Base-by-base conservation (phyloP, 2,888 invertebrate genomes). In the Noctuana brunneofusca region DNA sequence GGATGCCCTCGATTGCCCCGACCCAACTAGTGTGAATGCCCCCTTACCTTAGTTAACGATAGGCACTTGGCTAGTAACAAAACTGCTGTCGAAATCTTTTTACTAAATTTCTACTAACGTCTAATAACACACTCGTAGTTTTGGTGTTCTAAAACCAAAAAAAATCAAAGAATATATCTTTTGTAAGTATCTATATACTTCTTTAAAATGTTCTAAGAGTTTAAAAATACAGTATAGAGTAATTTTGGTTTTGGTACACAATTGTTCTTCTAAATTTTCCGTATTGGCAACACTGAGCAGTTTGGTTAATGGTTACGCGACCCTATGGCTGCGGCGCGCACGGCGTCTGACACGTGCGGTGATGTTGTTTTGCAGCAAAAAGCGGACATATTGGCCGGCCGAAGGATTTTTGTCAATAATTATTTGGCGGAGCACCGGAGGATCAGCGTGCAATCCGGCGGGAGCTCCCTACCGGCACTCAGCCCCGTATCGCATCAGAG, bases 351-450 rank as follows among this genome's bases (percentile, higher is more conserved):
- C 84, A 78, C 83, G 78, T 74, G 79, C 84, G 55, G 81, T 84
- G 78, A 79, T 84, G 76, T 89, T 89, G 81, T 89, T 92, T 92
- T 92, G 69, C 92, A 92, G 92, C 92, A 92, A 92, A 91, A 92
- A 83, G 92, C 92, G 86, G 92, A 92, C 86, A 90, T 92, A 81
- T 86, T 92, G 92, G 92, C 92, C 84, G 92, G 92, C 76, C 92
- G 92, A 82, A 87, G 92, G 84, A 91, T 92, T 86, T 92, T 92
- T 91, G 92, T 92, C 86, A 92, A 92, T 92, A 92, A 92, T 92
- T 92, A 92, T 92, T 92, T 92, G 92, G 92, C 92, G 78, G 92
- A 92, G 80, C 92, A 92, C 83, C 89, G 92, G 80, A 87, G 92
- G 83, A 92, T 92, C 92, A 92, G 92, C 91, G 91, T 92, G 78